Percentiles rank a stretch among this genome's conserved stretches.
phyloP scores from a whole-genome alignment of 2,797 vertebrate genomes.

The Anisognathus igniventris region DNA sequence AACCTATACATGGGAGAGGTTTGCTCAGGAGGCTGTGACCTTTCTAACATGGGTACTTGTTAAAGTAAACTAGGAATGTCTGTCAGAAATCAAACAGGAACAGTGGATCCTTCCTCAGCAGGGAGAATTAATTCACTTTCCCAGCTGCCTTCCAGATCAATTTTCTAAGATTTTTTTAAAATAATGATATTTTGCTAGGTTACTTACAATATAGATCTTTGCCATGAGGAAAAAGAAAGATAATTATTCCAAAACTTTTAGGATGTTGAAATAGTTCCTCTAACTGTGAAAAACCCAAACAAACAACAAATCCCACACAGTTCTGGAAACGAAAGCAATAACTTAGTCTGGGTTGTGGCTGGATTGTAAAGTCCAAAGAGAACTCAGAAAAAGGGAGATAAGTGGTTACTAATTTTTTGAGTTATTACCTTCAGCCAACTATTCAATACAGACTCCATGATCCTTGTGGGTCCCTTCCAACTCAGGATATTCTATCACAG shows the following conservation, averaged over 20 bases:
- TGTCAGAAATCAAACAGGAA: not conserved
- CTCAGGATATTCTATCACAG: not conserved
- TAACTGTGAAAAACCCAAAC: not conserved
- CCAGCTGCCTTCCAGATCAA: not conserved
- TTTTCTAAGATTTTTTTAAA: not conserved
- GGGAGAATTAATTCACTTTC: not conserved
- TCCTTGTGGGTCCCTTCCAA: not conserved
- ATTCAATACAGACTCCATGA: not conserved
- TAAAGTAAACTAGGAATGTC: not conserved
- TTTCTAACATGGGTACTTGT: not conserved
- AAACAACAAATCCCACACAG: rapidly evolving
- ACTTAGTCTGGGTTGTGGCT: not conserved
- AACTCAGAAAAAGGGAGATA: not conserved
- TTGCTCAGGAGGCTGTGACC: not conserved
- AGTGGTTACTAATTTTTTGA: not conserved
- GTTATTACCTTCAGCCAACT: not conserved
- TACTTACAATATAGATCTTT: not conserved
- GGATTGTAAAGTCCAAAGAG: not conserved
- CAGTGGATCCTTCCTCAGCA: not conserved
- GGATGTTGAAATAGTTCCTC: not conserved
- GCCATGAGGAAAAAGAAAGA: not conserved
- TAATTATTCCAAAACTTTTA: not conserved
- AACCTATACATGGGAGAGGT: not conserved
- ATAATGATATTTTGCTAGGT: not conserved
- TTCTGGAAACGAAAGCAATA: not conserved